Evolutionary conservation across 2,113 vertebrate species (phyloP).

Genomic region (Anolis carolinensis): DNA sequence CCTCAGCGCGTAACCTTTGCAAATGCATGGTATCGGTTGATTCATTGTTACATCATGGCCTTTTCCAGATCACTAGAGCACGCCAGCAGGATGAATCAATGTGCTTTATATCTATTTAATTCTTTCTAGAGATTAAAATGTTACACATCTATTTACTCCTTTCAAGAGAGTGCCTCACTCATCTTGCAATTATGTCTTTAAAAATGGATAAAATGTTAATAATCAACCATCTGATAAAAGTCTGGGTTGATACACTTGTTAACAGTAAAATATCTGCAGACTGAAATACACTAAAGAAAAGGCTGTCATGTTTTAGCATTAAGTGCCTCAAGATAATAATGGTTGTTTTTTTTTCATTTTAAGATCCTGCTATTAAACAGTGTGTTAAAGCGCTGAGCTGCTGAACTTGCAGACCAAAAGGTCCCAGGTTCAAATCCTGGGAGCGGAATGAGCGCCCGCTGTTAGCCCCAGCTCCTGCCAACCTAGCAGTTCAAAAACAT

Average conservation of each 20-base stretch:
- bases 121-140: slow-evolving; percentile 16
- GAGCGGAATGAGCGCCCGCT: no score
- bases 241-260: not conserved
- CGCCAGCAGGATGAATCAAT: not conserved
- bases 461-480: no score
- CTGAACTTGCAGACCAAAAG: no score
- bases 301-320: not conserved
- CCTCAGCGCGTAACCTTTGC: not conserved
- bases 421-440: no score
- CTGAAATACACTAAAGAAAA: not conserved
- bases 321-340: not conserved
- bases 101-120: not conserved
- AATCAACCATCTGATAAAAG: not conserved
- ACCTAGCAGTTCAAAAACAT: no score
- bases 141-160: not conserved
- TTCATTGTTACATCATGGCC: not conserved
- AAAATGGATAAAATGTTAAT: not conserved
- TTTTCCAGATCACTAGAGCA: not conserved
- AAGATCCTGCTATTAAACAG: slow-evolving; percentile 6
- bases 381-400: no score
- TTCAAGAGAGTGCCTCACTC: not conserved
- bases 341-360: not conserved
- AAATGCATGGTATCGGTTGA: not conserved
- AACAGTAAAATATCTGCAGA: not conserved
- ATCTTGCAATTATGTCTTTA: not conserved